Evolutionary conservation across 2,113 vertebrate genomes (phyloP), one percentile per base, ranked within the genome.

Genomic region (Ifrita kowaldi): DNA sequence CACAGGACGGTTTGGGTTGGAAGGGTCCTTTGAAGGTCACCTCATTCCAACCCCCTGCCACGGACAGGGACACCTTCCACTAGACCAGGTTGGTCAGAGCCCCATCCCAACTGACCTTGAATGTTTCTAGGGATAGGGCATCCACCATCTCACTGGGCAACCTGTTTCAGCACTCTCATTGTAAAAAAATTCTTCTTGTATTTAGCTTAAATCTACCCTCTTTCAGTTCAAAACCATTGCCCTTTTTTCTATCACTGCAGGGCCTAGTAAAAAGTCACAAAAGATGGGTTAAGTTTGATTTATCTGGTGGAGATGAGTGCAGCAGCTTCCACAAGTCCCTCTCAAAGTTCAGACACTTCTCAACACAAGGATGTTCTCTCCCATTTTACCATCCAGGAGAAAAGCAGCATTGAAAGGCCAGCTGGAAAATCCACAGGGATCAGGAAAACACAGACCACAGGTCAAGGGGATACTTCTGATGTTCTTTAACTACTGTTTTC

Each of bases 161-260:
- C 63, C 20, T 42, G 7, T 5, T 13, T 63, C 33, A 74, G 23
- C 17, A 47, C 4, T 3, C 16, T 20, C 32, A 53, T 0, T 0
- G 0, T 19, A 35, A 85, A 84, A 37, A 26, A 37, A 1, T 9
- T 81, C 13, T 35, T 44, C 23, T 27, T 60, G 3, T 4, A 17
- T 46, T 33, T n/a, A 53, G 10, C 8, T 32, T 64, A 9, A 79
- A 76, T 37, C 10, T 46, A 4, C 7, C 20, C 4, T 74, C 30
- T 3, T 53, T 53, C 16, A 22, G 17, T 39, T 89, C 41, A 85
- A 78, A 92, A 10, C 1, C 9, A 49, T 10, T 22, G 7, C 6
- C 3, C 17, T 23, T 52, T 24, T 35, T 24, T 9, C 35, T 46
- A 6, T 49, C 7, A 4, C 16, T 16, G 41, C 16, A 41, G 6